Percentiles rank a stretch among this genome's conserved stretches.
Conservation (phyloP, 2,113 vertebrate species). For the Chionomys nivalis region DNA sequence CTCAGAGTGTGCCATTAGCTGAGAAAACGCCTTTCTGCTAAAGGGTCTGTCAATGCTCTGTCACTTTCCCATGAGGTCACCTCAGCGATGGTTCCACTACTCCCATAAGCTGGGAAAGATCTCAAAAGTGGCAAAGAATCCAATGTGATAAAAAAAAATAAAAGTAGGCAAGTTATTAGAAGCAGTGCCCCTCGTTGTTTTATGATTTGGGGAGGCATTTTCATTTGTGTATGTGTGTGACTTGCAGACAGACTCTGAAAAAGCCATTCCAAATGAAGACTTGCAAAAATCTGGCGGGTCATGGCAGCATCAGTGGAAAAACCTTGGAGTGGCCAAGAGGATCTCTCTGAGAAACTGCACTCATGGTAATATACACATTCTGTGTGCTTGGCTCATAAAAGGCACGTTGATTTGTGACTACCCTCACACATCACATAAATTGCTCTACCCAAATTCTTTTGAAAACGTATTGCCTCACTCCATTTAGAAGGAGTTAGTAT, state of each 20-base stretch:
- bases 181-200: neutral
- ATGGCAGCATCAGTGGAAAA: conserved; percentile 65
- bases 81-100: neutral
- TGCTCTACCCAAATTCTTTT: conserved; percentile 71
- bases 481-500: conserved; percentile 67
- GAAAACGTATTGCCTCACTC: conserved; percentile 72
- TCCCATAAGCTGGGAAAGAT: neutral
- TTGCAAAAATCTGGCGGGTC: conserved; percentile 58
- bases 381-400: conserved; percentile 67
- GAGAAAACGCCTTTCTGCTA: conserved; percentile 2
- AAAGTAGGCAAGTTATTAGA: neutral
- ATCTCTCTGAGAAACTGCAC: conserved; percentile 62
- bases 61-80: conserved; percentile 6
- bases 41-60: conserved; percentile 18
- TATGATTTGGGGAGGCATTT: neutral
- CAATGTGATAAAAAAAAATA: neutral
- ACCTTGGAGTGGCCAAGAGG: conserved; percentile 11
- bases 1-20: neutral
- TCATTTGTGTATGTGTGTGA: neutral
- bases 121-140: neutral
- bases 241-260: conserved; percentile 59
- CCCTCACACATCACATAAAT: conserved; percentile 66
- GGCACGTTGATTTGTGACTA: conserved; percentile 70
- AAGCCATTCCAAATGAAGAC: conserved; percentile 51
- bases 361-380: conserved; percentile 48